A percentile compares a stretch with the other conserved stretches of the same genome.
Evolutionary conservation across 2,113 vertebrate genomes (phyloP).

Genomic region (Sturnus vulgaris): DNA sequence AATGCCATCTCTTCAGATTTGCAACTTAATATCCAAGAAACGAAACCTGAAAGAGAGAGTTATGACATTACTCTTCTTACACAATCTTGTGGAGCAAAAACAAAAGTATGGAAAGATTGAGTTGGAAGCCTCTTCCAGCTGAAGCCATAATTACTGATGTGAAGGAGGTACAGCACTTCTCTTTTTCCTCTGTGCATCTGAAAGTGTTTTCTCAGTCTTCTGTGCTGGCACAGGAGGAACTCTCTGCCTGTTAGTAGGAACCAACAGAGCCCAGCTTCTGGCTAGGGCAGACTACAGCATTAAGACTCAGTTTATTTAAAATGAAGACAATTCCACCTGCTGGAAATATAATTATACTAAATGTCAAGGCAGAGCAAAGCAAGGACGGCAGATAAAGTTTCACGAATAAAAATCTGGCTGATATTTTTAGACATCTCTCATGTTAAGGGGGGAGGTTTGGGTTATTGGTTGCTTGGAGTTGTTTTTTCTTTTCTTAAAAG

Average conservation of each 20-base stretch:
- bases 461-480: not conserved
- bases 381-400: conserved; percentile 51
- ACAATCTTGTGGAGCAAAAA: not conserved
- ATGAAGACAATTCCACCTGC: conserved; percentile 64
- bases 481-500: not conserved
- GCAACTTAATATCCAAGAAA: conserved; percentile 66
- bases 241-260: not conserved
- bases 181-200: not conserved
- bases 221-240: not conserved
- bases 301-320: conserved; percentile 27
- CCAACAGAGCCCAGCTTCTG: not conserved
- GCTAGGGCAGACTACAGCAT: not conserved
- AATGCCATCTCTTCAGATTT: conserved; percentile 72
- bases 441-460: not conserved
- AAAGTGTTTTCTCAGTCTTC: not conserved
- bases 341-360: conserved; percentile 57
- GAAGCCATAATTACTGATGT: not conserved
- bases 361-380: conserved; percentile 62
- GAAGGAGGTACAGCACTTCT: conserved; percentile 32
- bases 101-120: not conserved
- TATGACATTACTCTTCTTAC: conserved; percentile 1
- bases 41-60: conserved; percentile 66
- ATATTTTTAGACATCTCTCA: conserved; percentile 51
- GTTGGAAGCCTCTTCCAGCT: not conserved
- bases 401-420: conserved; percentile 19